Evolutionary conservation across 2,113 vertebrate genomes (phyloP).

Genomic region (Thryonomys swinderianus): DNA sequence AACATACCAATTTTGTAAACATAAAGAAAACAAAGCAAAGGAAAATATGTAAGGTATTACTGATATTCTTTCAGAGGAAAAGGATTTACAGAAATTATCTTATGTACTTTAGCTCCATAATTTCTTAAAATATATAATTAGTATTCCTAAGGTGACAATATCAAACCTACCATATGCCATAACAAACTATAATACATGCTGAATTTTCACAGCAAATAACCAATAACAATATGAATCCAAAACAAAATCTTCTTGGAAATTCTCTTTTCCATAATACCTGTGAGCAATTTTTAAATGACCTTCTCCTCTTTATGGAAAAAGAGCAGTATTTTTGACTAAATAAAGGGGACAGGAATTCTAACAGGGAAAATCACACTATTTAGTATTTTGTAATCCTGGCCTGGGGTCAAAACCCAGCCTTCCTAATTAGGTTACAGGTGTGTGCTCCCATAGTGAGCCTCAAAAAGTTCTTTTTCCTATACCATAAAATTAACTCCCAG

Average conservation of each 20-base stretch:
- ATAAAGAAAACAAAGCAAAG: conserved; percentile 13
- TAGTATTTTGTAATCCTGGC: background rate
- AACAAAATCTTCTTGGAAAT: background rate
- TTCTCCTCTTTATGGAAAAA: conserved; percentile 5
- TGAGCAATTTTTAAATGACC: conserved; percentile 17
- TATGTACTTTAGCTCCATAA: conserved; percentile 12
- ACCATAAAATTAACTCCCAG: background rate
- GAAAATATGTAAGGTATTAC: conserved; percentile 29
- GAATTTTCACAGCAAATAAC: conserved; percentile 25
- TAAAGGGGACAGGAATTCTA: background rate
- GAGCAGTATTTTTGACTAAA: background rate
- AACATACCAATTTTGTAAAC: conserved; percentile 18
- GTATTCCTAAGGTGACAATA: background rate
- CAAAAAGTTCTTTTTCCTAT: background rate
- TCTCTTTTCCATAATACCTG: background rate
- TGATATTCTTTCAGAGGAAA: conserved; percentile 8
- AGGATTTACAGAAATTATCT: background rate
- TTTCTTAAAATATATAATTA: background rate
- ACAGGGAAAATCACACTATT: background rate
- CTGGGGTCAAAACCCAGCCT: conserved; percentile 22
- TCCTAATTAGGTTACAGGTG: too few relatives aligned
- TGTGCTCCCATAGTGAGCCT: too few relatives aligned
- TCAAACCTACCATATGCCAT: background rate
- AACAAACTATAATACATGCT: background rate
- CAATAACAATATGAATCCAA: background rate